phyloP scores from a whole-genome alignment of 2,888 invertebrate species.

The Lissocephala sabroskyi region DNA sequence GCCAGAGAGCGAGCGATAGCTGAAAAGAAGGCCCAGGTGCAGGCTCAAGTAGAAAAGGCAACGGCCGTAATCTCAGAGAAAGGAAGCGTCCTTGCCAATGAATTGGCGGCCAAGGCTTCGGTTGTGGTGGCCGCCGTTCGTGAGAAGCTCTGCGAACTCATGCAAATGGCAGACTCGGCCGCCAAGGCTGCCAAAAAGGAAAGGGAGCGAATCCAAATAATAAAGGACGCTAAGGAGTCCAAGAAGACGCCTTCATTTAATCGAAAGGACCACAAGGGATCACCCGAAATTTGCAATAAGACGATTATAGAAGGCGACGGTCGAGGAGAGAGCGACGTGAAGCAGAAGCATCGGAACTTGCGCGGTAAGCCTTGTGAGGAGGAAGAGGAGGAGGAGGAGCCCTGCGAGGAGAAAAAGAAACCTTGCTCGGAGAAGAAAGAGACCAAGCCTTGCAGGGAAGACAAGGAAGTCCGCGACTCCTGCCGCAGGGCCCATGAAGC shows the following conservation, averaged over 20 bases:
- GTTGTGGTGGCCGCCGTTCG: not conserved
- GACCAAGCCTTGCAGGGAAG: too few species aligned
- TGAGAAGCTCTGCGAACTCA: not conserved
- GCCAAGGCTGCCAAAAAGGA: not conserved
- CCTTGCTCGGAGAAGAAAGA: too few species aligned
- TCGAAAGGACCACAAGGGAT: not conserved
- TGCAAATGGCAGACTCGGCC: constrained; percentile 8
- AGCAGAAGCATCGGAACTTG: constrained; percentile 27
- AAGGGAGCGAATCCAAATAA: not conserved
- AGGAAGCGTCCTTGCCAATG: constrained; percentile 9
- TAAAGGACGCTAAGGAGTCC: not conserved
- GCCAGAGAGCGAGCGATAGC: too few species aligned
- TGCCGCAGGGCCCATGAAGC: too few species aligned
- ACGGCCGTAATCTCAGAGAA: constrained; percentile 15
- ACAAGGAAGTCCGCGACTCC: too few species aligned
- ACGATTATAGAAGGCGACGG: constrained; percentile 36
- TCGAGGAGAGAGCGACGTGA: constrained; percentile 23
- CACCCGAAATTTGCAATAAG: constrained; percentile 35
- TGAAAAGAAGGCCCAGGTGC: not conserved
- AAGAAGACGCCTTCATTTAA: not conserved
- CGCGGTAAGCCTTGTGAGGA: constrained; percentile 9
- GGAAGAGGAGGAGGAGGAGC: not conserved
- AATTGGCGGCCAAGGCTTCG: constrained; percentile 8
- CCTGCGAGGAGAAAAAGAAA: not conserved
- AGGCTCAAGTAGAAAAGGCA: constrained; percentile 9